Base-by-base conservation (phyloP, 1,140 invertebrate species). In the Drosophila azteca region DNA sequence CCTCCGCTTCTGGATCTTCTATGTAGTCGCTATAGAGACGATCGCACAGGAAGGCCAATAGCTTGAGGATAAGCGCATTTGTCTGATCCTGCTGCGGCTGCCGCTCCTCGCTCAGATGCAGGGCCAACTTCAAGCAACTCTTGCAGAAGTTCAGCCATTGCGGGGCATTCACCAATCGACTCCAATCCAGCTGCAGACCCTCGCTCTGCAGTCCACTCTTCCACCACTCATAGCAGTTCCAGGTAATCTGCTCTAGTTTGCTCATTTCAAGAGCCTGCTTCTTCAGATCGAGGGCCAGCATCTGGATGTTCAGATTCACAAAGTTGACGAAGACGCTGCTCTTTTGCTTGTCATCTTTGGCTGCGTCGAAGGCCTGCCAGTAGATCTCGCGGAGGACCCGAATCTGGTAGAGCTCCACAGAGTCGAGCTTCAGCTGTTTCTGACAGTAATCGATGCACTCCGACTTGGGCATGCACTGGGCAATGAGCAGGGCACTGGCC, bases 71-170 rank as follows among this genome's bases (percentile, higher is more conserved):
- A 11, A 90, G 57, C 2, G 79, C 88, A 73, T 91, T 77, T 7
- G 39, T 53, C 2, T 68, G 51, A 53, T 81, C 82, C 79, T 92
- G 79, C 41, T 90, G 73, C 49, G 53, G 65, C 17, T 74, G 81
- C 29, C 79, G 61, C n/a, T 92, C 88, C 35, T 93, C 90, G 52
- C 83, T 87, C 4, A 92, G 83, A 78, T 94, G 94, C n/a, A 96
- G 90, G 2, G 94, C 94, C 64, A 93, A 91, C 89, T 95, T 96
- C 24, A 96, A 91, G 43, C 93, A 93, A 45, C 93, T 93, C 90
- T 95, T 94, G 55, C 93, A 94, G 77, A 95, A 96, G 53, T 94
- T 94, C 15, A 94, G 92, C 94, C 95, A 95, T 6, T 93, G 93
- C 41, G 93, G 91, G 82, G 93, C 94, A 62, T 90, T 90, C 71